These are phyloP conservation scores for Forbesichthys agassizii DNA, from an alignment of 2,113 vertebrate species.

Conservation along the genomic window DNA sequence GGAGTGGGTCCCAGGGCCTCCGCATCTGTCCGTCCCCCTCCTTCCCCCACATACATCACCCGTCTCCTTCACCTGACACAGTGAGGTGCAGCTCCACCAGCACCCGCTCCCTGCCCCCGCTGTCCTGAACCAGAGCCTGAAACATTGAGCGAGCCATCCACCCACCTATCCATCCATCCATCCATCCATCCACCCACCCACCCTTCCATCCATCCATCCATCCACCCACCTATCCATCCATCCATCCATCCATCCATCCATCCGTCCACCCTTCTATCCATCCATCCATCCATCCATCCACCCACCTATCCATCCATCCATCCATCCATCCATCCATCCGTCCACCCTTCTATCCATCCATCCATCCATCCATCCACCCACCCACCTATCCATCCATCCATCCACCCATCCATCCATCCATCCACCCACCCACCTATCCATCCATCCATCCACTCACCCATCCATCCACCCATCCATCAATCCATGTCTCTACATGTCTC, in stretches of 20 bases:
- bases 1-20: conserved; percentile 30
- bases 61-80: conserved; percentile 55
- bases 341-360: no score
- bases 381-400: no score
- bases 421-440: no score
- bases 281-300: no score
- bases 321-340: no score
- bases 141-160: background rate
- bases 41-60: conserved; percentile 66
- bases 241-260: no score
- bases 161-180: background rate
- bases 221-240: background rate
- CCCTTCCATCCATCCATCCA: background rate
- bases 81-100: conserved; percentile 63
- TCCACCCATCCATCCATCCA: no score
- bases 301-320: no score
- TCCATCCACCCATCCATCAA: no score
- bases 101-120: conserved; percentile 71
- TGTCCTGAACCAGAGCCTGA: conserved; percentile 50
- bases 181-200: conserved; percentile 16
- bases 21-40: conserved; percentile 64
- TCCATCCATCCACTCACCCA: no score
- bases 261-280: no score
- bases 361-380: no score
- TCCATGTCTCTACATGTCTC: conserved; percentile 15